Evolutionary conservation across 1,140 invertebrate genomes (phyloP).

Genomic region (Cardiocondyla obscurior): DNA sequence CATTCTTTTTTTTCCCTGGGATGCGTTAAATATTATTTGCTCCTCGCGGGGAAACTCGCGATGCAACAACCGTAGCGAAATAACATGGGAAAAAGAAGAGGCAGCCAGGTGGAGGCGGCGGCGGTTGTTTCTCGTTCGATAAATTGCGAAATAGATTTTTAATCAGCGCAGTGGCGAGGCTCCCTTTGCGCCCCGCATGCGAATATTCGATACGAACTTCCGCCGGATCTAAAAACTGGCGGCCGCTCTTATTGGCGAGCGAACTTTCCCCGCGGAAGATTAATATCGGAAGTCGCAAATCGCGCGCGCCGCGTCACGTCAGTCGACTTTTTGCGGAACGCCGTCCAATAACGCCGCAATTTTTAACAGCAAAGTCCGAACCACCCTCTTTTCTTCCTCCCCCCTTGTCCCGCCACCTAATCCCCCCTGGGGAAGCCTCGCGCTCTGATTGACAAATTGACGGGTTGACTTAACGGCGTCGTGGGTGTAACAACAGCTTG

Average conservation of each 20-base stretch:
- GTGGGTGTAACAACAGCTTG: neutral
- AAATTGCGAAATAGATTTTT: conserved; percentile 41
- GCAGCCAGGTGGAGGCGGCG: too few species aligned
- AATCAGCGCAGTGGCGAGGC: conserved; percentile 11
- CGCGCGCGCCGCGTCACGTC: neutral
- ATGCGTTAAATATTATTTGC: neutral
- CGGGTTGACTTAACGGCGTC: neutral
- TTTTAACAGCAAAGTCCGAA: neutral
- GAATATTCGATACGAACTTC: conserved; percentile 30
- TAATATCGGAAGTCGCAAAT: conserved; percentile 15
- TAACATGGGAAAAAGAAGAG: neutral
- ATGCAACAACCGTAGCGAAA: neutral
- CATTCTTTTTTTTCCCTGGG: neutral
- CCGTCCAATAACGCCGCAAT: conserved; percentile 1
- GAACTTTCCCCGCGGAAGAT: neutral
- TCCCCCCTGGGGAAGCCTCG: too few species aligned
- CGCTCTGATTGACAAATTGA: neutral
- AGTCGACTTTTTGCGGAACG: neutral
- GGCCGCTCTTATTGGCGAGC: conserved; percentile 18
- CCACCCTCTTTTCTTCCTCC: neutral
- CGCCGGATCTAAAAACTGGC: neutral
- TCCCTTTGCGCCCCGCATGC: neutral
- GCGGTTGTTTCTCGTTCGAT: conserved; percentile 13
- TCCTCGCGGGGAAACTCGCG: neutral
- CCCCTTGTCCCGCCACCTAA: neutral